Evolutionary conservation across 2,888 invertebrate species (phyloP), one percentile per base, ranked within the genome.

Genomic region (Agapostemon virescens): DNA sequence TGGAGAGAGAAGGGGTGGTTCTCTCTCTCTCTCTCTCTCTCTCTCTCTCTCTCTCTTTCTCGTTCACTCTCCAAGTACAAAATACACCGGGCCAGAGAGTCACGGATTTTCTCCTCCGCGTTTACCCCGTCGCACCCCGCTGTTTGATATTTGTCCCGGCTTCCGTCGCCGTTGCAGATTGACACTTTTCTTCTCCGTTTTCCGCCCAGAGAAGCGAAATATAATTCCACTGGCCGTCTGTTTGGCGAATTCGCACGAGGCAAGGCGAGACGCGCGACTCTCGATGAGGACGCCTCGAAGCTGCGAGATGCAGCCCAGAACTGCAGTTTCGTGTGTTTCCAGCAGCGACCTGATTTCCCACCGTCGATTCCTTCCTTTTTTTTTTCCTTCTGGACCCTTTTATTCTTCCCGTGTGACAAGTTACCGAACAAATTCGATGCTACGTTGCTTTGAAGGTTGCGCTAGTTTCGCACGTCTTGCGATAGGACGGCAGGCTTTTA

Each of bases 111-210:
- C 63, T 61, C 33, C 33, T 33, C 61, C 20, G 49, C 33, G 45
- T 67, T 61, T 36, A n/a, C 52, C 80, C 26, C 20, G 2, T 3
- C 58, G n/a, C 45, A 3, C 36, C 33, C 15, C 20, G 33, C 55
- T 68, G 7, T 70, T 81, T 52, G 71, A 66, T 64, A 76, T 72
- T 81, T 76, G 49, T 72, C 71, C 49, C 38, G 74, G 58, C 36
- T 66, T 66, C 55, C 49, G 69, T 45, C 61, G 58, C 70, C 33
- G 55, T 26, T 17, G 15, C n/a, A 55, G 66, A 74, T 74, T 55
- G 23, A 69, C 74, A 69, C 66, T 79, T 52, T 77, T 78, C 68
- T 30, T 45, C 15, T 33, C 36, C 40, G 15, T 15, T 76, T 42
- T 42, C 38, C 55, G 67, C 64, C 23, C 42, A 64, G 64, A 55